These are phyloP conservation scores for Sebastes cheni DNA, from an alignment of 2,797 vertebrate genomes.

Conservation along the genomic window DNA sequence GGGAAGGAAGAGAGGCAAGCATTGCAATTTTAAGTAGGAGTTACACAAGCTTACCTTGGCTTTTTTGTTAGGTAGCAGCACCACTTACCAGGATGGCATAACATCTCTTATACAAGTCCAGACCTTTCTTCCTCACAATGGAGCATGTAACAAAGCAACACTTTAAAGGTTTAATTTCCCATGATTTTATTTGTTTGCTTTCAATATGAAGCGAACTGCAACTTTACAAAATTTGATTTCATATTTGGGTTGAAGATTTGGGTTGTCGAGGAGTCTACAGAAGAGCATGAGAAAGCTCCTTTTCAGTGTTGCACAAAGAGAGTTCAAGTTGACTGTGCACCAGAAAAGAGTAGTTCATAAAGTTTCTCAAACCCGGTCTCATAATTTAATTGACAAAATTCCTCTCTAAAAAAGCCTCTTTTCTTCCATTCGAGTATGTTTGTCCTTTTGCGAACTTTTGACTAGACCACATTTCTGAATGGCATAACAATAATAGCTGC, in stretches of 20 bases:
- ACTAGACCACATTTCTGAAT: neutral
- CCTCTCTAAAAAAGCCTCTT: neutral
- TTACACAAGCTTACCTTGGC: neutral
- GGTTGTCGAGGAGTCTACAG: neutral
- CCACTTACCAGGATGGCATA: neutral
- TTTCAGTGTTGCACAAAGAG: neutral
- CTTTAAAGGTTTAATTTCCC: neutral
- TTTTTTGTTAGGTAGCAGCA: neutral
- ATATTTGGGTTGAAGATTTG: neutral
- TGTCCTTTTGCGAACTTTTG: neutral
- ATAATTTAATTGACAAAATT: neutral
- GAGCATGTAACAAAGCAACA: neutral
- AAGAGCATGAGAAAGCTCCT: neutral
- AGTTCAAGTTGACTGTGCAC: neutral
- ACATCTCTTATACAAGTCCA: neutral
- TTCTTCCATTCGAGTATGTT: neutral
- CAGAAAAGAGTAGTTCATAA: neutral
- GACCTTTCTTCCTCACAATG: neutral
- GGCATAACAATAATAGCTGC: neutral
- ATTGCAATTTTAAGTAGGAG: neutral
- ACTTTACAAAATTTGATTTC: neutral
- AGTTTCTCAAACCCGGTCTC: constrained; percentile 6
- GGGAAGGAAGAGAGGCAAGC: neutral
- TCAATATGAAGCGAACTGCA: neutral
- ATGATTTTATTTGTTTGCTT: no score